These are phyloP conservation scores for Trachymyrmex cornetzi DNA, from an alignment of 1,140 invertebrate genomes.

Conservation along the genomic window DNA sequence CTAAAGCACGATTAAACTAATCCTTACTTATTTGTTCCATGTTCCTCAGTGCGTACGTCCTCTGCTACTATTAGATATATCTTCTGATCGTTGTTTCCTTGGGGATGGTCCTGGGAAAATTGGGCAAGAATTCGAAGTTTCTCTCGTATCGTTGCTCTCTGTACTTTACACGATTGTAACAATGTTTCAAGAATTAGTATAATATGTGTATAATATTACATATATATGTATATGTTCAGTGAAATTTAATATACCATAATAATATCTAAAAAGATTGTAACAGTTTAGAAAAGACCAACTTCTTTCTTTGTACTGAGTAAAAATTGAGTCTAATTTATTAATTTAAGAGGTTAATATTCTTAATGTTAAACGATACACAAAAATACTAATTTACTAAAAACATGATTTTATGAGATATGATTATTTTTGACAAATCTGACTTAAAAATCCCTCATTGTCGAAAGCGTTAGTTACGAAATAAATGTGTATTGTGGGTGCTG, in stretches of 20 bases:
- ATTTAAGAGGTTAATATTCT: not conserved
- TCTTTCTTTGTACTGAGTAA: not conserved
- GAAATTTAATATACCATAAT: not conserved
- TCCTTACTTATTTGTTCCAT: conserved; percentile 83
- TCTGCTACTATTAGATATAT: conserved; percentile 67
- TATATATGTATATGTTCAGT: not conserved
- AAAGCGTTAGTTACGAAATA: conserved; percentile 9
- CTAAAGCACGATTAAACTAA: conserved; percentile 85
- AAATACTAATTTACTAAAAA: conserved; percentile 4
- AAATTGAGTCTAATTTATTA: not conserved
- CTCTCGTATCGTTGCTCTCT: conserved; percentile 1
- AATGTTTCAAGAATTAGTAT: not conserved
- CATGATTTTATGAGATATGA: not conserved
- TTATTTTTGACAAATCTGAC: not conserved
- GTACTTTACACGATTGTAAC: not conserved
- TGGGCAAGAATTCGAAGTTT: conserved; percentile 38
- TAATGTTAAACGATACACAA: not conserved
- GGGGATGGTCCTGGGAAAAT: conserved; percentile 69
- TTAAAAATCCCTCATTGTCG: conserved; percentile 31
- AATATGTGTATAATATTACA: not conserved
- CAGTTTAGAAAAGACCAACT: not conserved
- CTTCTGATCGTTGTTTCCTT: conserved; percentile 79
- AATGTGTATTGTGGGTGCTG: conserved; percentile 33
- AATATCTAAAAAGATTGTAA: not conserved
- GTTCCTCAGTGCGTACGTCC: conserved; percentile 61